A percentile compares a stretch with the other conserved stretches of the same genome.
These are phyloP conservation scores for Perithous albicinctus DNA, from an alignment of 2,888 invertebrate species.

Conservation along the genomic window DNA sequence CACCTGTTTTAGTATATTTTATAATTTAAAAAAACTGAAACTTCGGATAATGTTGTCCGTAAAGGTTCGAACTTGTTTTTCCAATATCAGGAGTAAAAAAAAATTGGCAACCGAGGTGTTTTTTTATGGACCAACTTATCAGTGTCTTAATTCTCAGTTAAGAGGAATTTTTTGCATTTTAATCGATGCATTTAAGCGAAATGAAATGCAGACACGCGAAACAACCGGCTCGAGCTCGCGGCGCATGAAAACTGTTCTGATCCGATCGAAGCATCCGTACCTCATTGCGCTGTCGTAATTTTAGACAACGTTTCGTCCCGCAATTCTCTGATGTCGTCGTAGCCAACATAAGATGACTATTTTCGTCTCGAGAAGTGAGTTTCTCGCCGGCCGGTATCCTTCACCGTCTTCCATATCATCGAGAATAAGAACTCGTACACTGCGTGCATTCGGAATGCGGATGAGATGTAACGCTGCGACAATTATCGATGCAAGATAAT, in stretches of 20 bases:
- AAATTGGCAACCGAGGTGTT: too few relatives aligned
- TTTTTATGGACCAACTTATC: too few relatives aligned
- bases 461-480: background rate
- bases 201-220: background rate
- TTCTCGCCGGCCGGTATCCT: background rate
- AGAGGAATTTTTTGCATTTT: background rate
- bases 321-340: background rate
- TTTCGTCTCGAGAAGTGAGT: constrained; percentile 7
- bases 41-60: too few relatives aligned
- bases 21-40: too few relatives aligned
- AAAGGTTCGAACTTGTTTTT: too few relatives aligned
- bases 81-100: too few relatives aligned
- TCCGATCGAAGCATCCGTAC: background rate
- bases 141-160: background rate
- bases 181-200: background rate
- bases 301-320: constrained; percentile 29
- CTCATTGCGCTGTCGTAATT: constrained; percentile 25
- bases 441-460: background rate
- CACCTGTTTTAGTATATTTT: too few relatives aligned
- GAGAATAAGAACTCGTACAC: background rate
- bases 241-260: constrained; percentile 23
- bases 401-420: background rate
- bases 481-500: too few relatives aligned
- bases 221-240: background rate
- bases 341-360: constrained; percentile 11